Percentiles rank a stretch among this genome's conserved stretches.
Evolutionary conservation across 2,888 invertebrate genomes (phyloP).

Genomic region (Volucella inflata): DNA sequence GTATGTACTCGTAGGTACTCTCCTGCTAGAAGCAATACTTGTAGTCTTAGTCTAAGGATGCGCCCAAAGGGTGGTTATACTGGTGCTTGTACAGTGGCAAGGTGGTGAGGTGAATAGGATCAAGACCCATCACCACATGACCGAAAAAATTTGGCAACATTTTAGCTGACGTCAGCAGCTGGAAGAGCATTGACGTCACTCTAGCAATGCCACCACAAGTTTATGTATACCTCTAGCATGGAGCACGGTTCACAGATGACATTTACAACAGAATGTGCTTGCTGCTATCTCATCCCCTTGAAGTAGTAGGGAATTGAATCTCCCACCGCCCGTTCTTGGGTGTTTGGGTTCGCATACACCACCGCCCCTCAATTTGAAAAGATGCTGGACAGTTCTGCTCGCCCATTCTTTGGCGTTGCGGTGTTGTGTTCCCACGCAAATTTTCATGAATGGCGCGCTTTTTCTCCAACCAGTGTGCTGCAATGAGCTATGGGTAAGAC

Average conservation of each 20-base stretch:
- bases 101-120: slow-evolving; percentile 9
- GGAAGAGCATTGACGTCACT: slow-evolving; percentile 70
- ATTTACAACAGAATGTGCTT: slow-evolving; percentile 66
- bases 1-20: neutral
- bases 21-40: slow-evolving; percentile 27
- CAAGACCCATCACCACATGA: slow-evolving; percentile 48
- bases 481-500: too few relatives aligned
- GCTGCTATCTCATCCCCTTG: slow-evolving; percentile 8
- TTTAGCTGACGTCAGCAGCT: slow-evolving; percentile 72
- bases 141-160: slow-evolving; percentile 60
- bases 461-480: slow-evolving; percentile 46
- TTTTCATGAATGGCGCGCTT: slow-evolving; percentile 76
- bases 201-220: slow-evolving; percentile 10
- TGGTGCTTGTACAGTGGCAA: slow-evolving; percentile 1
- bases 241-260: slow-evolving; percentile 56
- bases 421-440: slow-evolving; percentile 73
- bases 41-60: neutral
- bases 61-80: slow-evolving; percentile 5
- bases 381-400: slow-evolving; percentile 28
- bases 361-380: neutral
- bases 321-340: neutral
- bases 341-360: slow-evolving; percentile 29
- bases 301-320: neutral
- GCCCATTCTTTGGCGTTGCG: slow-evolving; percentile 34
- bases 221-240: slow-evolving; percentile 4